Conservation (phyloP, 2,113 vertebrate species). For the Turdus rufiventris region DNA sequence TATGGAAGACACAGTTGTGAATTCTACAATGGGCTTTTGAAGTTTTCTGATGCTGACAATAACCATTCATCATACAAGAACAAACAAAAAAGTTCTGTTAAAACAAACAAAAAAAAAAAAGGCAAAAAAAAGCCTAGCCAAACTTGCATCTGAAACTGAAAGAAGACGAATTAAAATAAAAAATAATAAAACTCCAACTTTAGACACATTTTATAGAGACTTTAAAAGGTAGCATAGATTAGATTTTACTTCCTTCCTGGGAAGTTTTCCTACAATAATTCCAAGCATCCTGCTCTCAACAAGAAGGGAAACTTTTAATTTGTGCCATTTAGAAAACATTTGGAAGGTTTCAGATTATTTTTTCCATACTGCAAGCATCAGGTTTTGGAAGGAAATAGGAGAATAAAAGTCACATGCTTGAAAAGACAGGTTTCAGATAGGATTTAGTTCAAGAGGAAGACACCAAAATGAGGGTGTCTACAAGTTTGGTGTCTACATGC, state of each 20-base stretch:
- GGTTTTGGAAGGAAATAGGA: neutral
- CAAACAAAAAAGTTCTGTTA: neutral
- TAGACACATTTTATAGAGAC: neutral
- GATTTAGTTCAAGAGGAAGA: neutral
- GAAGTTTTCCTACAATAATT: neutral
- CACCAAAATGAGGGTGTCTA: neutral
- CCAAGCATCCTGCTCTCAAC: neutral
- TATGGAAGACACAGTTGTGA: neutral
- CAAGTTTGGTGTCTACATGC: neutral
- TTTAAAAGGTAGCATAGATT: neutral
- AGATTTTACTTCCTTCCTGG: neutral
- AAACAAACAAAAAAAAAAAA: neutral
- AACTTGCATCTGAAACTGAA: neutral
- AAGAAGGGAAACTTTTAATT: neutral
- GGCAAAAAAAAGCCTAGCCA: neutral
- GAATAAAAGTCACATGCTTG: neutral
- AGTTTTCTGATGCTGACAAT: neutral
- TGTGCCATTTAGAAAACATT: neutral
- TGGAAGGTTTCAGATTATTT: neutral
- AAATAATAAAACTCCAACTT: neutral
- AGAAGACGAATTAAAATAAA: neutral
- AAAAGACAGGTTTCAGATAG: neutral
- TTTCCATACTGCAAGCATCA: neutral
- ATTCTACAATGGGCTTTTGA: neutral
- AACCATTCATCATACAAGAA: neutral